Conservation (phyloP, 1,140 invertebrate species). For the Oncopodura yosiiana region DNA sequence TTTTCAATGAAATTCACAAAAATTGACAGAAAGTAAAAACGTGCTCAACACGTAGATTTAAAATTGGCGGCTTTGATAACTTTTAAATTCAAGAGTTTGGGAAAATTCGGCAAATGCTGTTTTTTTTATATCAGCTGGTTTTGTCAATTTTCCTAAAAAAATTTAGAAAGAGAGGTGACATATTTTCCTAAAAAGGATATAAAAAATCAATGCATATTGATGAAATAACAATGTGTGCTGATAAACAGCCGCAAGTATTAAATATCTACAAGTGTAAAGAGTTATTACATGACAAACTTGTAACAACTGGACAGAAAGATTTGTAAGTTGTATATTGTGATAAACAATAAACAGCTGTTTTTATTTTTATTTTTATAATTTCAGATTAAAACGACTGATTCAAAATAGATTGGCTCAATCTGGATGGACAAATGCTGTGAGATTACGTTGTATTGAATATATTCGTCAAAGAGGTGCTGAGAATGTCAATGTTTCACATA, state of each 20-base stretch:
- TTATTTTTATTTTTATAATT: neutral
- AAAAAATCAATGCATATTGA: no score
- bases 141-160: no score
- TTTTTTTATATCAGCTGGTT: no score
- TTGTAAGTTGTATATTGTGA: conserved; percentile 5
- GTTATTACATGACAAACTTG: conserved; percentile 12
- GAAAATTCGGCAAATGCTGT: no score
- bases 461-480: conserved; percentile 6
- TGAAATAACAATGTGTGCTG: no score
- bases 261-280: conserved; percentile 20
- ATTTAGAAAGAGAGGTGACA: no score
- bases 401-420: conserved; percentile 7
- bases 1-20: neutral
- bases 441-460: conserved; percentile 9
- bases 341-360: neutral
- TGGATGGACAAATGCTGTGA: conserved; percentile 11
- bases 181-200: no score
- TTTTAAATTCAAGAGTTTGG: neutral
- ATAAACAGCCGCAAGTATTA: no score
- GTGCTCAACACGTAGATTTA: neutral
- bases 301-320: conserved; percentile 11
- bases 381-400: conserved; percentile 11
- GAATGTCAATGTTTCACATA: conserved; percentile 19
- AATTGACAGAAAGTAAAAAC: neutral
- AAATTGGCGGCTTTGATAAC: neutral